Base-by-base conservation (phyloP, 2,797 vertebrate genomes). In the Sebastolobus altivelis region DNA sequence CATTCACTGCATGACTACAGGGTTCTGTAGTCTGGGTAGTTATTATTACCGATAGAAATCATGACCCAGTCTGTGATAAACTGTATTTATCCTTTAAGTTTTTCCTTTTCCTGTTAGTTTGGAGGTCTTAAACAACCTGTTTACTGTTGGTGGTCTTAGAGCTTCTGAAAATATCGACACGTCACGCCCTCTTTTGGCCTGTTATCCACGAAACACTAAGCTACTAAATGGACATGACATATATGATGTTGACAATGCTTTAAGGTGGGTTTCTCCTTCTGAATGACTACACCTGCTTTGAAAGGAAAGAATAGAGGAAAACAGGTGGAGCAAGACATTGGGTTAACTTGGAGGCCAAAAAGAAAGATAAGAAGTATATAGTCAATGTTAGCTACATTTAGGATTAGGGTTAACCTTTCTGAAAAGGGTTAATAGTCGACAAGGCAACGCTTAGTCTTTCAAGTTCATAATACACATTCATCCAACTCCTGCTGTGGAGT, bases 321-420 rank as follows among this genome's bases (percentile, higher is more conserved):
- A 31, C 60, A 75, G 59, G 46, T 2, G 49, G 49, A 52, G 27
- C 20, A 56, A 72, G 65, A 69, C 0, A 1, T 52, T 67, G 73
- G 69, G 20, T 35, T 37, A 79, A 62, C 43, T 63, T 43, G 5
- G 68, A 61, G 68, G 35, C 71, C 46, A 29, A 60, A 56, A 35
- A 35, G 5, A 58, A 25, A 79, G 88, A 90, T 88, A 92, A 92
- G 82, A 71, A 71, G n/a, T 60, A 13, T n/a, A 55, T 11, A 40
- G 82, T 75, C 56, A 52, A 4, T 27, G 75, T 66, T 67, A 2
- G 77, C 62, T 75, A 58, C 72, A 79, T 79, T 40, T 7, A 37
- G 83, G 79, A 86, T 91, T 74, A 82, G 20, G 2, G 16, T 72
- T 84, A 31, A 91, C 79, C 77, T 83, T 37, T 66, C 14, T 35